These are phyloP conservation scores for Agrochola macilenta DNA, from an alignment of 2,888 invertebrate species.

Conservation along the genomic window DNA sequence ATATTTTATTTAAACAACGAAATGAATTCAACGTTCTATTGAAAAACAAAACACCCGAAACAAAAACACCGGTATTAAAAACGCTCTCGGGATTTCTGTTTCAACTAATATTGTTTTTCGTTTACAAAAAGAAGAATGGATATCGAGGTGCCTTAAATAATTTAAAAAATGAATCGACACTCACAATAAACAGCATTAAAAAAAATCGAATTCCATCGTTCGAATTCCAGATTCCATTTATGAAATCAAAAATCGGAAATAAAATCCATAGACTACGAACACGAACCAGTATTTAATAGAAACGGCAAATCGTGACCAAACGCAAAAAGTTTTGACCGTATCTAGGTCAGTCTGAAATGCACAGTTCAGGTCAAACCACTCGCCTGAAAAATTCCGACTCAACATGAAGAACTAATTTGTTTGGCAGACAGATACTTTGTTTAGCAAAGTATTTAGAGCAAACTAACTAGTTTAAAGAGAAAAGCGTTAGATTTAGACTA, in stretches of 20 bases:
- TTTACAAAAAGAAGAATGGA: neutral
- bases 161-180: neutral
- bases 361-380: slow-evolving; percentile 68
- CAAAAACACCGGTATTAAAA: neutral
- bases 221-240: slow-evolving; percentile 10
- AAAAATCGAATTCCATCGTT: neutral
- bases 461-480: slow-evolving; percentile 18
- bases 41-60: neutral
- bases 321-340: slow-evolving; percentile 54
- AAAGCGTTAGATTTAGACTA: slow-evolving; percentile 13
- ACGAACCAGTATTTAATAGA: slow-evolving; percentile 46
- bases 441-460: slow-evolving; percentile 45
- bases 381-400: slow-evolving; percentile 59
- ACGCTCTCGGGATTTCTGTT: neutral
- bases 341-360: slow-evolving; percentile 71
- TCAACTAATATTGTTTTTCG: neutral
- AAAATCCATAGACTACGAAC: slow-evolving; percentile 25
- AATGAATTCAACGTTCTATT: neutral
- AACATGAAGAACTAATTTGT: slow-evolving; percentile 59
- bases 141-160: neutral
- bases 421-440: slow-evolving; percentile 51
- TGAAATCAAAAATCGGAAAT: slow-evolving; percentile 18
- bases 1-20: neutral
- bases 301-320: slow-evolving; percentile 52
- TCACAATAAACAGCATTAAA: neutral